phyloP scores from a whole-genome alignment of 2,797 vertebrate genomes.

The Sardinella longiceps region DNA sequence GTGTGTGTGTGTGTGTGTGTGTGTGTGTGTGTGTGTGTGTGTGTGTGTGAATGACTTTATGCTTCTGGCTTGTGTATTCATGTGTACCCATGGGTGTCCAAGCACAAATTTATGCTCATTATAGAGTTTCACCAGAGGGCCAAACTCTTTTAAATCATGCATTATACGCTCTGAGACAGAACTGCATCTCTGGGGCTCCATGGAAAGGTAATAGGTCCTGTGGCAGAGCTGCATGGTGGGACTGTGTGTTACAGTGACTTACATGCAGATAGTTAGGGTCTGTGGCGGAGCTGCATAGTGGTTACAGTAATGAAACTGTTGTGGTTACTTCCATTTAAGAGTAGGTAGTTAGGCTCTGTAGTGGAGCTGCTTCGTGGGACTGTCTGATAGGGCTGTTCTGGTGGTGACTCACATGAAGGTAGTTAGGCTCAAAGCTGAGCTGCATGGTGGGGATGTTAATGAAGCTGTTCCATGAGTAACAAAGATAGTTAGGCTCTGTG shows the following conservation, averaged over 20 bases:
- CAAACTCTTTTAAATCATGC: not conserved
- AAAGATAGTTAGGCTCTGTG: no score
- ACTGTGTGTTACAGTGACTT: not conserved
- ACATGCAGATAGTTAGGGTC: not conserved
- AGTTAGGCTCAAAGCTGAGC: no score
- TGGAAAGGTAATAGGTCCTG: not conserved
- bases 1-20: not conserved
- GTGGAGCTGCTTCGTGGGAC: no score
- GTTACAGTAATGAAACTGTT: no score
- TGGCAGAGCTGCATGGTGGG: conserved; percentile 18
- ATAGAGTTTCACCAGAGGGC: not conserved
- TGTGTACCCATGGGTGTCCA: not conserved
- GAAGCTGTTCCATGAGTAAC: no score
- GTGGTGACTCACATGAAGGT: no score
- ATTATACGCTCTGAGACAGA: not conserved
- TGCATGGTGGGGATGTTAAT: no score
- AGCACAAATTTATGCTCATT: not conserved
- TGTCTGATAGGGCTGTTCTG: no score
- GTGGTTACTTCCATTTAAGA: no score
- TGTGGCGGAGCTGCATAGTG: not conserved
- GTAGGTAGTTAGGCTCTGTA: no score
- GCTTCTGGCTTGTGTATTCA: not conserved
- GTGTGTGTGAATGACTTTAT: not conserved
- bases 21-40: conserved; percentile 21
- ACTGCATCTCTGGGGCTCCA: not conserved